Evolutionary conservation across 2,888 invertebrate species (phyloP).

Genomic region (Zygaena filipendulae): DNA sequence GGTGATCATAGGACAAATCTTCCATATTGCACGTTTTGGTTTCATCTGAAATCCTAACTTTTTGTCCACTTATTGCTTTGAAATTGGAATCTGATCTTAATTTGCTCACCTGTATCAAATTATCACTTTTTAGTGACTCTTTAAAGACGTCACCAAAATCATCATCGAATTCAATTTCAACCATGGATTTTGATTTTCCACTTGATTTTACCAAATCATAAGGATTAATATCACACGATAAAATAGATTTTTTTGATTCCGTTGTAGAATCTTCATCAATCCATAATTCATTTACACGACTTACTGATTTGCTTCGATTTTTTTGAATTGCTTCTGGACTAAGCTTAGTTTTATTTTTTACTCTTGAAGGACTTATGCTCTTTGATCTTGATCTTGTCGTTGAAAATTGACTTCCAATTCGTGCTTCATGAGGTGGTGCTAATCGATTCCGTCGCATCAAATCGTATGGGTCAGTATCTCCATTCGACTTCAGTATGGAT

Average conservation of each 20-base stretch:
- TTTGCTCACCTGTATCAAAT: conserved; percentile 34
- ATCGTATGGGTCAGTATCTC: conserved; percentile 80
- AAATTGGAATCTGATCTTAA: conserved; percentile 60
- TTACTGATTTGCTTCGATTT: conserved; percentile 57
- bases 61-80: conserved; percentile 75
- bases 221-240: conserved; percentile 87
- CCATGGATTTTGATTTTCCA: conserved; percentile 51
- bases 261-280: conserved; percentile 41
- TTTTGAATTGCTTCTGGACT: conserved; percentile 48
- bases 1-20: conserved; percentile 57
- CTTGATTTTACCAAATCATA: conserved; percentile 79
- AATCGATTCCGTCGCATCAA: conserved; percentile 82
- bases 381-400: conserved; percentile 60
- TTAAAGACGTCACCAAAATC: conserved; percentile 52
- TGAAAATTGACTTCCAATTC: conserved; percentile 61
- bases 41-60: conserved; percentile 73
- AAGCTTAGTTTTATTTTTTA: conserved; percentile 51
- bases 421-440: conserved; percentile 71
- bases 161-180: conserved; percentile 65
- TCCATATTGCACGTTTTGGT: conserved; percentile 40
- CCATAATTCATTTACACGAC: conserved; percentile 58
- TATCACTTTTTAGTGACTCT: conserved; percentile 38
- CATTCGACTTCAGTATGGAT: conserved; percentile 71
- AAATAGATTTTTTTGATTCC: conserved; percentile 74
- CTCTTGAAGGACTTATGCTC: conserved; percentile 68